Evolutionary conservation across 1,140 invertebrate genomes (phyloP).

Genomic region (Frieseomelitta varia): DNA sequence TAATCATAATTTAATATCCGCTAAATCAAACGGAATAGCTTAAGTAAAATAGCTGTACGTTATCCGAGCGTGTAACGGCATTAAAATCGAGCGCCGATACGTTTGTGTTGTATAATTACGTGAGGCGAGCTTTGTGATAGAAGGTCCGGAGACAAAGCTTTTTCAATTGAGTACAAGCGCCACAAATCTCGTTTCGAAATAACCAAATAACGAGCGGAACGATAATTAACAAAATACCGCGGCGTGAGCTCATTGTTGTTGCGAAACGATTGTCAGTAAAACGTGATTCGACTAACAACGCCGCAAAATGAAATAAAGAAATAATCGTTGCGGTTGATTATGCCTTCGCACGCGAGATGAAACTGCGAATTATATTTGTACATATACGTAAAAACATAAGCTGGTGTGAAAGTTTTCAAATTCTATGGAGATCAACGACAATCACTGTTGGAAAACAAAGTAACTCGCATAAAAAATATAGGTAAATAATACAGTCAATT

Average conservation of each 20-base stretch:
- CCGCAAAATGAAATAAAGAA: conserved; percentile 28
- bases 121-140: not conserved
- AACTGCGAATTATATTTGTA: not conserved
- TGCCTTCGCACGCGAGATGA: not conserved
- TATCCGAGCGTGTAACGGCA: not conserved
- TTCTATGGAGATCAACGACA: not conserved
- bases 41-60: conserved; percentile 12
- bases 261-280: conserved; percentile 48
- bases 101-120: conserved; percentile 34
- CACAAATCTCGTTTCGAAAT: conserved; percentile 36
- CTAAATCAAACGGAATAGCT: not conserved
- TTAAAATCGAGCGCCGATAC: conserved; percentile 12
- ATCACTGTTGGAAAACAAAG: not conserved
- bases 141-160: conserved; percentile 34
- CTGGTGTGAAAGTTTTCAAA: not conserved
- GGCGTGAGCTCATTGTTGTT: conserved; percentile 27
- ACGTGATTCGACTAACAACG: conserved; percentile 15
- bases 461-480: not conserved
- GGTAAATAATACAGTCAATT: not conserved
- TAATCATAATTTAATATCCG: conserved; percentile 13
- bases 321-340: conserved; percentile 35
- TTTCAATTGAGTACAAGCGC: conserved; percentile 2
- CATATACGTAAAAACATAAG: too few relatives aligned
- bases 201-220: conserved; percentile 39
- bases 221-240: conserved; percentile 46